Percentiles rank a stretch among this genome's conserved stretches.
These are phyloP conservation scores for Athalia cordata DNA, from an alignment of 2,888 invertebrate genomes.

Conservation along the genomic window DNA sequence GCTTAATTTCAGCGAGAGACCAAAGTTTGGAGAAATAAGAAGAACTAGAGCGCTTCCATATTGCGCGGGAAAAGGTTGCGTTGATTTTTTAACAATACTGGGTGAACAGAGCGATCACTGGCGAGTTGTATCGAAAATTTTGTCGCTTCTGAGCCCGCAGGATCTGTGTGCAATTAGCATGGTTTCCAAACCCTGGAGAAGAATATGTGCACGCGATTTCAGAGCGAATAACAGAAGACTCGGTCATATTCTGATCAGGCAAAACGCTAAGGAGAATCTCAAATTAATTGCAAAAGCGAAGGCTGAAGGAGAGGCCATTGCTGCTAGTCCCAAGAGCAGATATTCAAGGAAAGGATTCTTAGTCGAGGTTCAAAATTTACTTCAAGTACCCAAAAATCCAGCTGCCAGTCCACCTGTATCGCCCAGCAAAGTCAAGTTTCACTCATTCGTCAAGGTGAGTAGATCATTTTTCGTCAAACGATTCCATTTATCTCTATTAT, in stretches of 20 bases:
- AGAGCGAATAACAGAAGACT: conserved; percentile 65
- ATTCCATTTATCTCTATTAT: background rate
- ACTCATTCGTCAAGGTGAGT: conserved; percentile 72
- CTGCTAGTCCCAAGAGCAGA: conserved; percentile 62
- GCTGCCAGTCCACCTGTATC: conserved; percentile 71
- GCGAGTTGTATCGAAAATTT: conserved; percentile 68
- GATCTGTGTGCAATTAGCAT: conserved; percentile 69
- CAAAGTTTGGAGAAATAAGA: conserved; percentile 52
- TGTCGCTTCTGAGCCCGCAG: conserved; percentile 65
- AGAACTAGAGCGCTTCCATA: conserved; percentile 59
- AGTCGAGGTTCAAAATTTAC: conserved; percentile 66
- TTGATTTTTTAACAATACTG: conserved; percentile 67
- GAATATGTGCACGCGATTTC: conserved; percentile 63
- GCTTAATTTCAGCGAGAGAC: conserved; percentile 63
- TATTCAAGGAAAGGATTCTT: conserved; percentile 65
- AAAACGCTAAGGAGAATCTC: conserved; percentile 69
- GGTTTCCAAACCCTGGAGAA: conserved; percentile 71
- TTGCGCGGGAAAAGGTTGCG: conserved; percentile 61
- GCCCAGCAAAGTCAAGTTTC: conserved; percentile 72
- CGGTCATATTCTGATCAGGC: conserved; percentile 62
- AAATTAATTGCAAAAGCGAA: conserved; percentile 61
- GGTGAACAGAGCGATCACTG: conserved; percentile 69
- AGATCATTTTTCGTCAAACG: background rate
- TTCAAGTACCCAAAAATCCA: conserved; percentile 55
- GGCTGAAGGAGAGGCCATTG: conserved; percentile 55